Conservation (phyloP, 2,797 vertebrate genomes). For the Alca torda region DNA sequence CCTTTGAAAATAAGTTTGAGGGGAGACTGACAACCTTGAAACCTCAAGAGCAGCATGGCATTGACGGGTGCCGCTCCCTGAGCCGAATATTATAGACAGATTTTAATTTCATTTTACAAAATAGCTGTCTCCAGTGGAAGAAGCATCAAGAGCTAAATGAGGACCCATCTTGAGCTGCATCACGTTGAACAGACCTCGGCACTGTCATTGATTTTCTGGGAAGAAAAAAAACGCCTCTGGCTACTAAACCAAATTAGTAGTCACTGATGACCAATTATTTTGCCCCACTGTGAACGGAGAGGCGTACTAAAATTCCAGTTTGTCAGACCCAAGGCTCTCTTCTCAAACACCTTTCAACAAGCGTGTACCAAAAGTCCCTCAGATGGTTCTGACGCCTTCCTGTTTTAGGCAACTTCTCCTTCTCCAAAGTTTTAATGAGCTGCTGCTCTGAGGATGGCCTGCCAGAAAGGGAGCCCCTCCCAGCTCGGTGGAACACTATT, state of each 20-base stretch:
- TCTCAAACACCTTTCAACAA: constrained; percentile 80
- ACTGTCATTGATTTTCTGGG: constrained; percentile 83
- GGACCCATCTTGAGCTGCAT: constrained; percentile 73
- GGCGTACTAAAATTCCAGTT: constrained; percentile 79
- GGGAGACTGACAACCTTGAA: constrained; percentile 52
- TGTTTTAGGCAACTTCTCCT: constrained; percentile 75
- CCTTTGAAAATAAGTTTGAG: constrained; percentile 63
- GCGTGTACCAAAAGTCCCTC: constrained; percentile 70
- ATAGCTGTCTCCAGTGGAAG: constrained; percentile 79
- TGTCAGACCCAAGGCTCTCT: constrained; percentile 82
- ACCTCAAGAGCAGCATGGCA: constrained; percentile 42
- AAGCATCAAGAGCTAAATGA: constrained; percentile 75
- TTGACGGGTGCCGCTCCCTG: constrained; percentile 19
- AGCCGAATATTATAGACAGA: constrained; percentile 54
- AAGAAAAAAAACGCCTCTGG: constrained; percentile 83
- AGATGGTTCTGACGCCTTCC: constrained; percentile 71
- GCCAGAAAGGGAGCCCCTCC: constrained; percentile 67
- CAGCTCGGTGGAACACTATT: constrained; percentile 10
- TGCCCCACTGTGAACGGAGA: constrained; percentile 77
- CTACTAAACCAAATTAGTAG: constrained; percentile 86
- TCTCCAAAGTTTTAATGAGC: constrained; percentile 85
- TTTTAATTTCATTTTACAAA: constrained; percentile 85
- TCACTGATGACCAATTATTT: constrained; percentile 89
- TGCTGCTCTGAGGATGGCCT: constrained; percentile 66
- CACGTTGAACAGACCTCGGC: constrained; percentile 73